Evolutionary conservation across 2,797 vertebrate genomes (phyloP).

Genomic region (Trematomus bernacchii): DNA sequence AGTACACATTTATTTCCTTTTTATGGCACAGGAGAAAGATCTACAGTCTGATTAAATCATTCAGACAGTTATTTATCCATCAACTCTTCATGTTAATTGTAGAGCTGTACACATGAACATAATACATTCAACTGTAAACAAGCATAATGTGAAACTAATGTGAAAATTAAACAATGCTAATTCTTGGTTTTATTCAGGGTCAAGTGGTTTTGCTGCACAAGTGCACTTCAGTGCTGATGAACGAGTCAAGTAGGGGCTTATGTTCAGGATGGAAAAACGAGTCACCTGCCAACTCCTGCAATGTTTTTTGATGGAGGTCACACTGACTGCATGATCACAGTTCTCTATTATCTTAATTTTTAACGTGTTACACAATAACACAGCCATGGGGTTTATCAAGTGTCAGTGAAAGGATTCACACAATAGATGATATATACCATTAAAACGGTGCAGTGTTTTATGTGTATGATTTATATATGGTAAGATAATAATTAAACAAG

Average conservation of each 20-base stretch:
- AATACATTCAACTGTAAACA: not conserved
- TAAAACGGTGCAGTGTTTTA: not conserved
- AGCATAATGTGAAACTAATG: too few relatives aligned
- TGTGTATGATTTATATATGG: too few relatives aligned
- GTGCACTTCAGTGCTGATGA: not conserved
- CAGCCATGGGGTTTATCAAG: constrained; percentile 3
- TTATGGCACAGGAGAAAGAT: not conserved
- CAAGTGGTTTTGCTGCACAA: constrained; percentile 5
- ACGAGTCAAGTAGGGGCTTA: constrained; percentile 1
- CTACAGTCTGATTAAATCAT: constrained; percentile 14
- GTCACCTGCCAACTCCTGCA: not conserved
- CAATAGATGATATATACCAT: not conserved
- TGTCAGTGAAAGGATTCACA: not conserved
- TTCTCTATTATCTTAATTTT: not conserved
- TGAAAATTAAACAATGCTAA: not conserved
- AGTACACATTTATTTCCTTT: too few relatives aligned
- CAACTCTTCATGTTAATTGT: not conserved
- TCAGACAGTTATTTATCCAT: constrained; percentile 23
- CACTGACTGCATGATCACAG: not conserved
- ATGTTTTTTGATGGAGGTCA: not conserved
- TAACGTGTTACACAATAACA: not conserved
- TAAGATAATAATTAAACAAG: not conserved
- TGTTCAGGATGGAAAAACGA: constrained; percentile 11
- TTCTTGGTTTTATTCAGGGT: constrained; percentile 1
- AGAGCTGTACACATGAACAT: not conserved